Percentiles rank a stretch among this genome's conserved stretches.
phyloP scores from a whole-genome alignment of 2,797 vertebrate genomes.

The Thamnophis elegans region DNA sequence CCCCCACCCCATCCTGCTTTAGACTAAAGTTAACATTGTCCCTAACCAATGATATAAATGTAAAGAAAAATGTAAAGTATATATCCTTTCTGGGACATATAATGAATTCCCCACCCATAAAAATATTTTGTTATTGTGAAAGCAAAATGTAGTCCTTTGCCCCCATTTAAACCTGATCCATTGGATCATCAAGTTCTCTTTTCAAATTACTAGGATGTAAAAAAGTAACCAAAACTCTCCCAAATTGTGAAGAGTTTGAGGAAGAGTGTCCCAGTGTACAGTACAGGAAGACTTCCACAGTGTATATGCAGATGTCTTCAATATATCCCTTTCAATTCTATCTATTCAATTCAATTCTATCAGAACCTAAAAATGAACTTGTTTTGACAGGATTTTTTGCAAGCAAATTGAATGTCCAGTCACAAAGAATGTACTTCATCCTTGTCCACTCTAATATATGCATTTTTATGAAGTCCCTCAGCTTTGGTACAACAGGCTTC shows the following conservation, averaged over 20 bases:
- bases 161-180: neutral
- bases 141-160: neutral
- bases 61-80: neutral
- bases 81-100: neutral
- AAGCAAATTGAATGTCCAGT: neutral
- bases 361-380: neutral
- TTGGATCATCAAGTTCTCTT: neutral
- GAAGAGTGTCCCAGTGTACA: neutral
- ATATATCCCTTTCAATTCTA: neutral
- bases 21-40: neutral
- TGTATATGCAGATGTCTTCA: neutral
- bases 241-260: neutral
- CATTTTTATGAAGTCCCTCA: neutral
- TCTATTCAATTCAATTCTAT: neutral
- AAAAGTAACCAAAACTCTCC: neutral
- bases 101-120: neutral
- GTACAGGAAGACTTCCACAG: neutral
- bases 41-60: neutral
- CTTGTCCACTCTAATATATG: neutral
- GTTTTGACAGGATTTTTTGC: neutral
- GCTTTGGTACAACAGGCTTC: neutral
- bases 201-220: neutral
- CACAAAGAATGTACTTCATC: neutral
- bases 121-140: neutral
- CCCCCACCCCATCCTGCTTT: neutral